Conservation (phyloP, 2,797 vertebrate species). For the Gila robusta region DNA sequence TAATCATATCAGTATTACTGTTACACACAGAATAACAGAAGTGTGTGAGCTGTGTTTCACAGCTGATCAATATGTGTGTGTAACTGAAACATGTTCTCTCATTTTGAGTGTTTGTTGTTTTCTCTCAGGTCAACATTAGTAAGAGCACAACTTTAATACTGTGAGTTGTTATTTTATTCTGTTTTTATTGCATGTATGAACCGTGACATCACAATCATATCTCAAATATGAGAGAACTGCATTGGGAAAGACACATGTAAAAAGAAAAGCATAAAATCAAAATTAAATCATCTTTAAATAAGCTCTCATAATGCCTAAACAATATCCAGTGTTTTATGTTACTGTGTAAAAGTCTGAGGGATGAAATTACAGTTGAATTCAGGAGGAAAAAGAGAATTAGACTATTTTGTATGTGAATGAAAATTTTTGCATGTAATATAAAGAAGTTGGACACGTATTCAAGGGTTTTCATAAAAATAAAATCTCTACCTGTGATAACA, state of each 20-base stretch:
- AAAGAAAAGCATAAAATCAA: too few relatives aligned
- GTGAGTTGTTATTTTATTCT: too few relatives aligned
- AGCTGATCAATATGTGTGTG: not conserved
- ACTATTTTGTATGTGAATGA: too few relatives aligned
- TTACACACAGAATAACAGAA: not conserved
- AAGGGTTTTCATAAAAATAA: not conserved
- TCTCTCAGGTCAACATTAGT: not conserved
- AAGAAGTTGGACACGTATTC: too few relatives aligned
- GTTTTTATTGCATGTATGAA: too few relatives aligned
- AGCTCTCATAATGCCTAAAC: too few relatives aligned
- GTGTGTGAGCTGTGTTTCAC: not conserved
- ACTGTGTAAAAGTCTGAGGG: not conserved
- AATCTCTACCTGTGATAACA: not conserved
- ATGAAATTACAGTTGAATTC: not conserved
- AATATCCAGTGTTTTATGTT: not conserved
- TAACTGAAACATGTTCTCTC: not conserved
- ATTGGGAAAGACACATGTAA: not conserved
- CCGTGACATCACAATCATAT: not conserved
- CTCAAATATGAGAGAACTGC: not conserved
- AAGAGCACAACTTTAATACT: too few relatives aligned
- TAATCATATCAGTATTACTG: not conserved
- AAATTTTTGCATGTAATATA: too few relatives aligned
- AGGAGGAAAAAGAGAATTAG: too few relatives aligned
- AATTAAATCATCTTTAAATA: not conserved
- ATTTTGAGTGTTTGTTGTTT: not conserved